Evolutionary conservation across 2,888 invertebrate genomes (phyloP).

Genomic region (Protophormia terraenovae): DNA sequence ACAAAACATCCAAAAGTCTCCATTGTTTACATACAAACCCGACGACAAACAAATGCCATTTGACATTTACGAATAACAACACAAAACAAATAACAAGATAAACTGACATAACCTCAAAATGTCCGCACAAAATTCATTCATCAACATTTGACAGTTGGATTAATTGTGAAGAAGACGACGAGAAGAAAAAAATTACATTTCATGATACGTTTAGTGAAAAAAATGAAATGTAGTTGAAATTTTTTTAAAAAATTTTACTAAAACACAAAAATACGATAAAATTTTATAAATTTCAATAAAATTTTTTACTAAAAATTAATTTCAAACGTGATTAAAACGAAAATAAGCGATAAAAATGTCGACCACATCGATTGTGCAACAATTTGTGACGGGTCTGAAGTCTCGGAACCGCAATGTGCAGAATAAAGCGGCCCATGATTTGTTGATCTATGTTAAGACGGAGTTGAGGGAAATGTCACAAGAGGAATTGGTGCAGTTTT

Average conservation of each 20-base stretch:
- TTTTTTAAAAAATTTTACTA: slow-evolving; percentile 23
- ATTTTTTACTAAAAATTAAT: slow-evolving; percentile 10
- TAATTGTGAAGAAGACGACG: slow-evolving; percentile 21
- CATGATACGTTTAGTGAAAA: slow-evolving; percentile 39
- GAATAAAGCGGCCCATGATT: slow-evolving; percentile 92
- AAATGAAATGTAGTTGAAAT: slow-evolving; percentile 45
- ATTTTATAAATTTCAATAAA: background rate
- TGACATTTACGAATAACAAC: slow-evolving; percentile 23
- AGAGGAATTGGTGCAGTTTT: slow-evolving; percentile 94
- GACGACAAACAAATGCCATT: background rate
- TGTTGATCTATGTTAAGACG: slow-evolving; percentile 94
- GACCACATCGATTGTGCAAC: slow-evolving; percentile 84
- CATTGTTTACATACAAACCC: slow-evolving; percentile 41
- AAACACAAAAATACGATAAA: slow-evolving; percentile 4
- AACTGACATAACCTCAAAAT: slow-evolving; percentile 25
- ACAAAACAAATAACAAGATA: slow-evolving; percentile 19
- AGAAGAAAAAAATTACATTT: slow-evolving; percentile 37
- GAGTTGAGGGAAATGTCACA: slow-evolving; percentile 94
- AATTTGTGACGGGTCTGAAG: slow-evolving; percentile 93
- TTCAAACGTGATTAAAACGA: background rate
- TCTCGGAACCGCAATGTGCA: slow-evolving; percentile 93
- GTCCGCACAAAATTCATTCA: slow-evolving; percentile 28
- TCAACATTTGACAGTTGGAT: slow-evolving; percentile 37
- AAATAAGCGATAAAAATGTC: slow-evolving; percentile 75
- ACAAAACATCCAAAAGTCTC: slow-evolving; percentile 31